Percentiles rank a stretch among this genome's conserved stretches.
Evolutionary conservation across 1,140 invertebrate species (phyloP).

Genomic region (Panagrolaimus sp.): DNA sequence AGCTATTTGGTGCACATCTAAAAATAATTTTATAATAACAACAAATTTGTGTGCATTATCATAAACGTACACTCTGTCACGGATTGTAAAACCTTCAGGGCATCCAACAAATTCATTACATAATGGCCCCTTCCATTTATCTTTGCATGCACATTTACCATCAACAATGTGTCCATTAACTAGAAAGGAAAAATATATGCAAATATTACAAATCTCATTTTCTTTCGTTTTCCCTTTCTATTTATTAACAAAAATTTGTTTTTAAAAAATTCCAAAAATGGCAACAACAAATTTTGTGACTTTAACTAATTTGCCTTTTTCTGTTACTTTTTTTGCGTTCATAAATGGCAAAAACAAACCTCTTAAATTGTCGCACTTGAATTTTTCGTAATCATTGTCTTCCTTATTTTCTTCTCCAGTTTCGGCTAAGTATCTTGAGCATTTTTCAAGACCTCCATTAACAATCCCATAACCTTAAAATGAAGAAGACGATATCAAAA

Average conservation of each 20-base stretch:
- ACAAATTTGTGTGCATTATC: too few relatives aligned
- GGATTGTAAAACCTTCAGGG: neutral
- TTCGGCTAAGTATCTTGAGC: neutral
- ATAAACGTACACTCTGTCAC: neutral
- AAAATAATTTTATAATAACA: conserved; percentile 9
- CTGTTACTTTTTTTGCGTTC: too few relatives aligned
- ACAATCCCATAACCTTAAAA: conserved; percentile 14
- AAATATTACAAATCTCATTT: neutral
- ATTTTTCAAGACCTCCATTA: conserved; percentile 5
- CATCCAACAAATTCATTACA: conserved; percentile 3
- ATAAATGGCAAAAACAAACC: neutral
- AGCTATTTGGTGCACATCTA: conserved; percentile 10
- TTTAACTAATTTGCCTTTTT: too few relatives aligned
- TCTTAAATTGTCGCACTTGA: conserved; percentile 10
- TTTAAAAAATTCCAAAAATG: too few relatives aligned
- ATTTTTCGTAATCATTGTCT: conserved; percentile 8
- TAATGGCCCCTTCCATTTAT: neutral
- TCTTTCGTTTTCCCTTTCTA: too few relatives aligned
- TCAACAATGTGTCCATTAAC: neutral
- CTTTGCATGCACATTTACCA: conserved; percentile 4
- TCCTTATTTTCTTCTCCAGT: conserved; percentile 4
- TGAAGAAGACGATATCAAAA: neutral
- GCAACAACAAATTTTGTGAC: too few relatives aligned
- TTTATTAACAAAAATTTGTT: too few relatives aligned
- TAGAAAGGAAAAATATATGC: neutral